Evolutionary conservation across 2,888 invertebrate genomes (phyloP).

Genomic region (Protonemura montana): DNA sequence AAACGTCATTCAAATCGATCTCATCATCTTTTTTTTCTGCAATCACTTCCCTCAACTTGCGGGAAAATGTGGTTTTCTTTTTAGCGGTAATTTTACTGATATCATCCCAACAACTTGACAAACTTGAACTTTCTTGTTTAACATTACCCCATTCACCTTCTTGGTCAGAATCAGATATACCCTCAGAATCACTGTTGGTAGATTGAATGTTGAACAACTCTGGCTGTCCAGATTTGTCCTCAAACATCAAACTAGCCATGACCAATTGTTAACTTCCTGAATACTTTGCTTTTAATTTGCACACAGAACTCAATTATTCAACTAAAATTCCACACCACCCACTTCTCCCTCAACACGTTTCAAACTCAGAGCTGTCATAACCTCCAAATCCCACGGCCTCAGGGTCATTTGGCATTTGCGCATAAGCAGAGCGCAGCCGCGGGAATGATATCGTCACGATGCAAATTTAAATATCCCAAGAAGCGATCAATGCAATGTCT

Average conservation of each 20-base stretch:
- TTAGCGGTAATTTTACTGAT: neutral
- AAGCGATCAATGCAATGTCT: neutral
- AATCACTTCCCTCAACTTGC: neutral
- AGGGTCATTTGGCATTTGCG: neutral
- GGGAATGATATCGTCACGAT: neutral
- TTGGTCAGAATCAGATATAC: neutral
- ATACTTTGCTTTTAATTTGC: too few relatives aligned
- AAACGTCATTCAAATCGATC: slow-evolving; percentile 52
- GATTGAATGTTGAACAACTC: slow-evolving; percentile 1
- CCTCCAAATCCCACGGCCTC: too few relatives aligned
- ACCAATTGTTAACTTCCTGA: neutral
- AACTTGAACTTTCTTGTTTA: slow-evolving; percentile 51
- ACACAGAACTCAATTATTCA: too few relatives aligned
- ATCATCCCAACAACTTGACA: neutral
- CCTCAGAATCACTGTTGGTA: neutral
- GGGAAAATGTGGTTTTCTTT: slow-evolving; percentile 45
- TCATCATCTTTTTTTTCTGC: slow-evolving; percentile 57
- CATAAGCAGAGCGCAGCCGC: neutral
- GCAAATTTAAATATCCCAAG: neutral
- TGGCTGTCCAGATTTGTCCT: slow-evolving; percentile 19
- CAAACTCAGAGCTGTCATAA: too few relatives aligned
- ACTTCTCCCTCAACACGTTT: too few relatives aligned
- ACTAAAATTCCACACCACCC: too few relatives aligned
- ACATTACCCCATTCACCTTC: neutral
- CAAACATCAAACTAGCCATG: neutral